Evolutionary conservation across 2,113 vertebrate species (phyloP), one percentile per base, ranked within the genome.

Genomic region (Nyctibius bracteatus): DNA sequence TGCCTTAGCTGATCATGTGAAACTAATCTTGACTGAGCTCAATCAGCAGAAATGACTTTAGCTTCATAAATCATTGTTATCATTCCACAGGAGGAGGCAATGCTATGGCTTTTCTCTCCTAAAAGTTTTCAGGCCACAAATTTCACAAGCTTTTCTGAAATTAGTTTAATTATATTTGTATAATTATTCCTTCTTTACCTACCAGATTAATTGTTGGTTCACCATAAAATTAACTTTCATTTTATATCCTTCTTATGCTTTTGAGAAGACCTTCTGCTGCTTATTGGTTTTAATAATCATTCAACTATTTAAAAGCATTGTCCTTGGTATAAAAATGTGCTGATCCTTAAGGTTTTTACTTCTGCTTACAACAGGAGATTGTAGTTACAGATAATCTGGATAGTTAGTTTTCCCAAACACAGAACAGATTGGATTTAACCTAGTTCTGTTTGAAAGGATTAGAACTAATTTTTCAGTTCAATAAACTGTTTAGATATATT

Each of bases 21-120:
- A 98, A 98, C 86, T 96, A 98, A 94, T 98, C 97, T 97, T 88
- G 81, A 72, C 46, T 14, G 92, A 97, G 96, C 72, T 43, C 94
- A 97, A 94, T 97, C 97, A 96, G 89, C 92, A 97, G 95, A 97
- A 98, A 97, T 95, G 23, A 91, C 93, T 93, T 91, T 86, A 95
- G 97, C 94, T 95, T 96, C 96, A 96, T 98, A 98, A 98, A 98
- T 98, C 97, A 96, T 65, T 95, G 77, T 97, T 97, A 96, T 85
- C 97, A 96, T 97, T 96, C 96, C 95, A 71, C 97, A 96, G 96
- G 96, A 97, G 95, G 95, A 96, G 94, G 90, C 66, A 89, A 63
- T 81, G 80, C 93, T 90, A 43, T 74, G 87, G 67, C 84, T 97
- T 98, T 98, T 89, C 83, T 94, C 80, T 96, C 87, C 93, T 93